phyloP scores from a whole-genome alignment of 1,140 invertebrate genomes.

The Drosophila yakuba region DNA sequence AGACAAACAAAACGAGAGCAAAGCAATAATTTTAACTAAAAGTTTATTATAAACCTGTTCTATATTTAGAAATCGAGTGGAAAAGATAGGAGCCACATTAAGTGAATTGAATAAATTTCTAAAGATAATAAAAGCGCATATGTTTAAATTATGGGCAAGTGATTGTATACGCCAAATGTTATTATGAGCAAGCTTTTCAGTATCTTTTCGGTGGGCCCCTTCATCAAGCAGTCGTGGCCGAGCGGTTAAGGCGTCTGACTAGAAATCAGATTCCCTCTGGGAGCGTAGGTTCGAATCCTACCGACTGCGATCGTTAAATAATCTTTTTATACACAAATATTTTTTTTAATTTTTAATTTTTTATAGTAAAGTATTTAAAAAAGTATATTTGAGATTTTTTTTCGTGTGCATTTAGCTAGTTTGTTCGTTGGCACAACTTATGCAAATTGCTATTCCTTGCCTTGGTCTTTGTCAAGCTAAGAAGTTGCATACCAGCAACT shows the following conservation, averaged over 20 bases:
- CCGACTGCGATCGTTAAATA: conserved; percentile 87
- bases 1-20: background rate
- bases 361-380: background rate
- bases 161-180: background rate
- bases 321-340: background rate
- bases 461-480: conserved; percentile 61
- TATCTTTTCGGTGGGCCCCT: background rate
- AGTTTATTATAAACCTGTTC: no score
- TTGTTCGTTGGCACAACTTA: conserved; percentile 55
- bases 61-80: background rate
- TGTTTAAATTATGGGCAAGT: background rate
- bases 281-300: conserved; percentile 95
- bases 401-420: conserved; percentile 5
- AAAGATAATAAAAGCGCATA: background rate
- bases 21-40: background rate
- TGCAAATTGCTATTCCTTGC: conserved; percentile 54
- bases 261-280: conserved; percentile 94
- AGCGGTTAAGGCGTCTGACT: conserved; percentile 94
- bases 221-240: conserved; percentile 89
- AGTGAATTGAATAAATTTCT: background rate
- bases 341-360: no score
- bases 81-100: background rate
- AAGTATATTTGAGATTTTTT: background rate
- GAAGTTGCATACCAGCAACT: conserved; percentile 50
- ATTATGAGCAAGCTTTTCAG: background rate